A percentile compares a stretch with the other conserved stretches of the same genome.
Evolutionary conservation across 2,797 vertebrate species (phyloP).

Genomic region (Borostomias antarcticus): DNA sequence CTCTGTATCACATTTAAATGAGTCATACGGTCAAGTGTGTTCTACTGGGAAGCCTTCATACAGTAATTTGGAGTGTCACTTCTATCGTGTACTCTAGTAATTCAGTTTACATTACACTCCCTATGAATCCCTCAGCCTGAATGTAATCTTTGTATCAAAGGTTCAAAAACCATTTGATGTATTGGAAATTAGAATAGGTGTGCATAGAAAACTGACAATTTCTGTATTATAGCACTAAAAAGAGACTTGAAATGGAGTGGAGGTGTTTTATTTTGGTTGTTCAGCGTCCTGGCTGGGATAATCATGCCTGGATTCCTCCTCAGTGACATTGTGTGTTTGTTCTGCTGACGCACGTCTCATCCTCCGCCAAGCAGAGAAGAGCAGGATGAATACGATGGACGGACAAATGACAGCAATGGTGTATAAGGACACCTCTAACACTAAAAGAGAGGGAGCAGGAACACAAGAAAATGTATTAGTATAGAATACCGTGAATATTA

Average conservation of each 20-base stretch:
- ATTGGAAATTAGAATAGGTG: background rate
- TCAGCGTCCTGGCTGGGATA: conserved; percentile 7
- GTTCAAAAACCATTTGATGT: background rate
- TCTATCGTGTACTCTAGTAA: background rate
- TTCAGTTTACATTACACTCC: no score
- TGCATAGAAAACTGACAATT: background rate
- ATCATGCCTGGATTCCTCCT: background rate
- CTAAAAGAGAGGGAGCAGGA: conserved; percentile 37
- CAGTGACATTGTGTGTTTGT: background rate
- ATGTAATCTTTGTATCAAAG: background rate
- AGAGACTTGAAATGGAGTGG: background rate
- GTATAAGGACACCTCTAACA: conserved; percentile 39
- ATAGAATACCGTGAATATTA: no score
- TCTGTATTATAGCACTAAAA: background rate
- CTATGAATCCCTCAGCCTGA: no score
- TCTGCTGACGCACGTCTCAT: conserved; percentile 13
- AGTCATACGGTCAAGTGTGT: background rate
- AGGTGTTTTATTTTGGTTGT: conserved; percentile 16
- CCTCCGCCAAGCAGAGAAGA: background rate
- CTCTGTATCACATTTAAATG: no score
- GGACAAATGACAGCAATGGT: conserved; percentile 72
- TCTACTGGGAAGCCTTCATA: background rate
- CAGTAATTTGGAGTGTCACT: no score
- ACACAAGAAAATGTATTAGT: background rate
- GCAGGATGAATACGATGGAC: conserved; percentile 57